A percentile compares a stretch with the other conserved stretches of the same genome.
Evolutionary conservation across 1,140 invertebrate species (phyloP).

Genomic region (Sminthurinus signatus): DNA sequence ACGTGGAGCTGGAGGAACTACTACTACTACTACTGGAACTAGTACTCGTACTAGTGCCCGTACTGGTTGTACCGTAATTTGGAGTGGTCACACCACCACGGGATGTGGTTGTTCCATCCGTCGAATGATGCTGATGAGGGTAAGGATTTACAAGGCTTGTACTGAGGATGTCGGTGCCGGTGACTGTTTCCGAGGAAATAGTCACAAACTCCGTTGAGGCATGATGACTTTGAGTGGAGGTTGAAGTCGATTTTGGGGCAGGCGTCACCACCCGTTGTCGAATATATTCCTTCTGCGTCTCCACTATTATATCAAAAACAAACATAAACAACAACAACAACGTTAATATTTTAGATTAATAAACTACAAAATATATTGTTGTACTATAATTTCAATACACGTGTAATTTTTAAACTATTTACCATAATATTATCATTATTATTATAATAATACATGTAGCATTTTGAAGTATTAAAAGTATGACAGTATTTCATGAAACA

Average conservation of each 20-base stretch:
- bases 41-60: no score
- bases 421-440: no score
- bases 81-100: not conserved
- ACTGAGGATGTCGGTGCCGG: conserved; percentile 39
- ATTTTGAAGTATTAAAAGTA: no score
- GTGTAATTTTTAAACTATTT: no score
- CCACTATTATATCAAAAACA: conserved; percentile 53
- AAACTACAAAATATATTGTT: no score
- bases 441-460: no score
- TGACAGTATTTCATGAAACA: no score
- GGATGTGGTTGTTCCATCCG: conserved; percentile 4
- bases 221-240: not conserved
- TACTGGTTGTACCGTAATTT: no score
- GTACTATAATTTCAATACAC: no score
- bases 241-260: not conserved
- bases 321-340: not conserved
- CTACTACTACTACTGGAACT: not conserved
- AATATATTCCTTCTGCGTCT: conserved; percentile 81
- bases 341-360: no score
- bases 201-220: not conserved
- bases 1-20: not conserved
- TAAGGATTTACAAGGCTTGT: conserved; percentile 29
- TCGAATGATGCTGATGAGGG: no score
- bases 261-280: conserved; percentile 44
- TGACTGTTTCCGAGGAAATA: conserved; percentile 12